Conservation (phyloP, 1,140 invertebrate genomes). For the Anoplolepis gracilipes region DNA sequence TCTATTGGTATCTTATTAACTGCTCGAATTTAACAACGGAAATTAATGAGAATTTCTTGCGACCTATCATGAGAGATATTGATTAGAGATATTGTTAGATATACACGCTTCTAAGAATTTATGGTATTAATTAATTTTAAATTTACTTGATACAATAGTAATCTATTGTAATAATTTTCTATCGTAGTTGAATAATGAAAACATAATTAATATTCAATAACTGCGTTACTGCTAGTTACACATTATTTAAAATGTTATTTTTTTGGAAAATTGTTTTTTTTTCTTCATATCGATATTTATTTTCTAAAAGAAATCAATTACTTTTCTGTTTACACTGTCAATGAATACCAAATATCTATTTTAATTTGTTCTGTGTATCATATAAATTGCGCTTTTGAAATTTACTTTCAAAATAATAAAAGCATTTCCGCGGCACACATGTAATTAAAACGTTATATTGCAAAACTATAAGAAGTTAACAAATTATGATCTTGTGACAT, state of each 20-base stretch:
- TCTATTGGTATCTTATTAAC: constrained; percentile 50
- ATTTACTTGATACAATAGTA: neutral
- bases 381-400: neutral
- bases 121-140: neutral
- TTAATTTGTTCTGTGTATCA: neutral
- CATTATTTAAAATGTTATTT: neutral
- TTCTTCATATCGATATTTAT: neutral
- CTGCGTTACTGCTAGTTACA: neutral
- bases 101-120: neutral
- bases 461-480: neutral
- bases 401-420: neutral
- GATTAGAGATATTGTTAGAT: neutral
- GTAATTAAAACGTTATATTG: neutral
- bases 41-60: constrained; percentile 31
- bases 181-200: neutral
- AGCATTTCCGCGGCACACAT: neutral
- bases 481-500: neutral
- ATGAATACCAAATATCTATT: neutral
- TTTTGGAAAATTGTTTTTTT: neutral
- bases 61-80: neutral
- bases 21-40: constrained; percentile 20
- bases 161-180: neutral
- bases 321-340: neutral
- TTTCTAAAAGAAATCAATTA: neutral
- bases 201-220: neutral